A percentile compares a stretch with the other conserved stretches of the same genome.
Evolutionary conservation across 2,888 invertebrate genomes (phyloP).

Genomic region (Drosophila incognita): DNA sequence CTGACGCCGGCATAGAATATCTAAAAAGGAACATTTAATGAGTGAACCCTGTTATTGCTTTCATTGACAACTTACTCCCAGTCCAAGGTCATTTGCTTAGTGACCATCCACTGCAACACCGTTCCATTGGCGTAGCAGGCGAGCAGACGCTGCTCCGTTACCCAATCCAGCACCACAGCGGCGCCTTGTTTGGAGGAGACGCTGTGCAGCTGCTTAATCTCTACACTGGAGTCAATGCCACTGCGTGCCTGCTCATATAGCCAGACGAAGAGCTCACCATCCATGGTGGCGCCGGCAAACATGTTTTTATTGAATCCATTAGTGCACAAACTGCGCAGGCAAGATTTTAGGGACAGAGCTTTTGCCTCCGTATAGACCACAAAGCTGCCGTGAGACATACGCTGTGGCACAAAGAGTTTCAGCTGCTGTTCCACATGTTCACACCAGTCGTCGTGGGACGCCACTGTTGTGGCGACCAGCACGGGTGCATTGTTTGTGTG

Average conservation of each 20-base stretch:
- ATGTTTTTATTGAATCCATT: slow-evolving; percentile 82
- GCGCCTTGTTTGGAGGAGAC: slow-evolving; percentile 74
- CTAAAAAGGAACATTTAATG: slow-evolving; percentile 3
- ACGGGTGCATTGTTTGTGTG: slow-evolving; percentile 83
- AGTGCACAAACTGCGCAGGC: slow-evolving; percentile 78
- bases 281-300: slow-evolving; percentile 83
- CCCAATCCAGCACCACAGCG: slow-evolving; percentile 83
- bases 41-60: neutral
- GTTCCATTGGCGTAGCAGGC: slow-evolving; percentile 81
- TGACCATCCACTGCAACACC: slow-evolving; percentile 80
- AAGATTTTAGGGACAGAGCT: slow-evolving; percentile 80
- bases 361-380: slow-evolving; percentile 78
- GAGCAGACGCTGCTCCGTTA: slow-evolving; percentile 73
- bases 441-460: slow-evolving; percentile 84
- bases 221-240: slow-evolving; percentile 48
- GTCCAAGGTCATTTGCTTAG: slow-evolving; percentile 70
- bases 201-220: slow-evolving; percentile 77
- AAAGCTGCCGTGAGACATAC: slow-evolving; percentile 72
- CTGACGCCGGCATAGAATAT: slow-evolving; percentile 52
- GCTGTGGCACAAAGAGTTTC: slow-evolving; percentile 79
- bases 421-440: slow-evolving; percentile 82
- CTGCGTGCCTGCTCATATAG: slow-evolving; percentile 62
- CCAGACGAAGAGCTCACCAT: slow-evolving; percentile 84
- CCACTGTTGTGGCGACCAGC: slow-evolving; percentile 77
- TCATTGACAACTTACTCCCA: slow-evolving; percentile 65